A percentile compares a stretch with the other conserved stretches of the same genome.
Conservation (phyloP, 2,797 vertebrate species). For the Carcharodon carcharias region DNA sequence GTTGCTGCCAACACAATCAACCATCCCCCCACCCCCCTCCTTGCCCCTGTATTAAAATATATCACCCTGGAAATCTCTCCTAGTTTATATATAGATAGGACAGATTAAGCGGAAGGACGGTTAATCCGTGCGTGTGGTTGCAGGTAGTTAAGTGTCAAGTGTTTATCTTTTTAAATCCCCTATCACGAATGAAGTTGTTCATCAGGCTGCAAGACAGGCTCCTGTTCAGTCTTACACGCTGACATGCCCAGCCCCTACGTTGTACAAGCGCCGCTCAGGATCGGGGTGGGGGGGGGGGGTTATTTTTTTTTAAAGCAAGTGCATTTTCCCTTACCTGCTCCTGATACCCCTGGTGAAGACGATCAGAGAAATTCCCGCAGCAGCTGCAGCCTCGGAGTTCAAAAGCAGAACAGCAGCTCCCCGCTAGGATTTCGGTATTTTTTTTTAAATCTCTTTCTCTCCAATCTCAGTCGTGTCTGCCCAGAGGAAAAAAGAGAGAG, state of each 20-base stretch:
- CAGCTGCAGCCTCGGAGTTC: not conserved
- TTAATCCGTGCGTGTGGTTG: not conserved
- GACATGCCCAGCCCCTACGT: not conserved
- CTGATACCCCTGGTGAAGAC: not conserved
- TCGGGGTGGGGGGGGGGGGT: too few species aligned
- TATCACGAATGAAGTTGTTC: not conserved
- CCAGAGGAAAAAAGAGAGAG: not conserved
- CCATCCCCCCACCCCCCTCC: not conserved
- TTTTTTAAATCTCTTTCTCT: not conserved
- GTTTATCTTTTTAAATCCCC: too few species aligned
- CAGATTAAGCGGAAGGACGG: not conserved
- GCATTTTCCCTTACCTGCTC: not conserved
- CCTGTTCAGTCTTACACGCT: not conserved
- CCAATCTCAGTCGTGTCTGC: not conserved
- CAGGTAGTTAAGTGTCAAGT: not conserved
- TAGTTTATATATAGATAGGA: not conserved
- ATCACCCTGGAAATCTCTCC: too few species aligned
- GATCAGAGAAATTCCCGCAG: not conserved
- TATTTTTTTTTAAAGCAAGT: not conserved
- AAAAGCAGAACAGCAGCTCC: not conserved
- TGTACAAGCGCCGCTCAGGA: not conserved
- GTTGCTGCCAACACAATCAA: not conserved
- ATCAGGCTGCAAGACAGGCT: not conserved
- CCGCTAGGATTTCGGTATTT: not conserved
- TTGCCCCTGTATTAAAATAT: not conserved